Percentiles rank a stretch among this genome's conserved stretches.
Evolutionary conservation across 2,888 invertebrate species (phyloP).

Genomic region (Phalera bucephala): DNA sequence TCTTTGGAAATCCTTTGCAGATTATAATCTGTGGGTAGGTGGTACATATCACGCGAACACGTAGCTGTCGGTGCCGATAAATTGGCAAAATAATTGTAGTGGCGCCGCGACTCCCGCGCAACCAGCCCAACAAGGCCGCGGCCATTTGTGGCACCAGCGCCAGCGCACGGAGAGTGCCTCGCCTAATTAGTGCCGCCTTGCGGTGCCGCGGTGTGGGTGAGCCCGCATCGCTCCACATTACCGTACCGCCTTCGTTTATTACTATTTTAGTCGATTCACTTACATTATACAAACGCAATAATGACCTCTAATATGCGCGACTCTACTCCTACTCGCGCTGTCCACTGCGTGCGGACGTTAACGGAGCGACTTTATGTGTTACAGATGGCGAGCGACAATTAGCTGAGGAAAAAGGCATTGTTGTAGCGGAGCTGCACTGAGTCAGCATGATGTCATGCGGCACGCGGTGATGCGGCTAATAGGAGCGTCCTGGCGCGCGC

Average conservation of each 20-base stretch:
- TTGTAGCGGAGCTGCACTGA: slow-evolving; percentile 43
- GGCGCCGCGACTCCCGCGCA: slow-evolving; percentile 69
- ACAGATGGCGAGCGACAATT: slow-evolving; percentile 52
- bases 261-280: slow-evolving; percentile 36
- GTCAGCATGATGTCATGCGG: slow-evolving; percentile 77
- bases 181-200: slow-evolving; percentile 69
- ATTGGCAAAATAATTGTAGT: slow-evolving; percentile 55
- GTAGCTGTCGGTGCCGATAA: slow-evolving; percentile 31
- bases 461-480: slow-evolving; percentile 50
- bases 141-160: slow-evolving; percentile 67
- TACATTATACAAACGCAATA: slow-evolving; percentile 30
- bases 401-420: slow-evolving; percentile 45
- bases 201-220: slow-evolving; percentile 73
- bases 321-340: slow-evolving; percentile 7
- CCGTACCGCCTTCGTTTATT: slow-evolving; percentile 61
- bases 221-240: slow-evolving; percentile 54
- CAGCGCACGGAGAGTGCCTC: slow-evolving; percentile 54
- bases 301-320: slow-evolving; percentile 20
- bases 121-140: slow-evolving; percentile 62
- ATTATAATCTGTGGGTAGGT: slow-evolving; percentile 13
- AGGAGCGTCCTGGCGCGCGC: slow-evolving; percentile 66
- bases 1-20: slow-evolving; percentile 1
- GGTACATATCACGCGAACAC: slow-evolving; percentile 6
- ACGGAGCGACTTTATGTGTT: slow-evolving; percentile 40
- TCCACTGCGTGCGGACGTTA: slow-evolving; percentile 11